A percentile compares a stretch with the other conserved stretches of the same genome.
phyloP scores from a whole-genome alignment of 1,140 invertebrate genomes.

The Subanguina moxae region DNA sequence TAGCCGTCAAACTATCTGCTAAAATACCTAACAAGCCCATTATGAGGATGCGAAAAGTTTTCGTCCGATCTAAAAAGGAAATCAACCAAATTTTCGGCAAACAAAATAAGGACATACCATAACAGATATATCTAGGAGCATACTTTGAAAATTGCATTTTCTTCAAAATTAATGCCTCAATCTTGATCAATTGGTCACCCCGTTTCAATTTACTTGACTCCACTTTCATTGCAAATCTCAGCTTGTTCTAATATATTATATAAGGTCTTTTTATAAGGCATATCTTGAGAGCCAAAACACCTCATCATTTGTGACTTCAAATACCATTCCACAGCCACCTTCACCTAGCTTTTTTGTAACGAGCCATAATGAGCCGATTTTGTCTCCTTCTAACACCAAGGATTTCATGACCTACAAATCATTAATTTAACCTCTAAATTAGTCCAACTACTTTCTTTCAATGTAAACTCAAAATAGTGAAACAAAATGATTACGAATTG shows the following conservation, averaged over 20 bases:
- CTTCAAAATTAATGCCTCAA: constrained; percentile 48
- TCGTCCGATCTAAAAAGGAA: not conserved
- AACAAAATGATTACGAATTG: too few species aligned
- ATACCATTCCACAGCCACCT: constrained; percentile 5
- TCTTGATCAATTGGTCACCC: constrained; percentile 44
- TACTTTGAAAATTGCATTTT: constrained; percentile 48
- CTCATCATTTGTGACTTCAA: not conserved
- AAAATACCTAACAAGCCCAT: constrained; percentile 48
- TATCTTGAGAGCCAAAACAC: too few species aligned
- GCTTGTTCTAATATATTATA: not conserved
- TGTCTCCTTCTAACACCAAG: not conserved
- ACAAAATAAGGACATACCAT: constrained; percentile 7
- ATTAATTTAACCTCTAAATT: too few species aligned
- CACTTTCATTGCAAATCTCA: constrained; percentile 3
- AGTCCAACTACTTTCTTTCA: too few species aligned
- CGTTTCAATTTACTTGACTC: not conserved
- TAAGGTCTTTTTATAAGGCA: too few species aligned
- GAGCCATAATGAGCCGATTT: not conserved
- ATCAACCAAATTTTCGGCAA: not conserved
- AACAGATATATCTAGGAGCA: constrained; percentile 23
- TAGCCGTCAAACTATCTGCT: too few species aligned
- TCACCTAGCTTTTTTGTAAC: constrained; percentile 1
- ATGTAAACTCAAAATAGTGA: too few species aligned
- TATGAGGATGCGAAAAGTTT: constrained; percentile 31
- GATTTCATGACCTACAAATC: too few species aligned